These are phyloP conservation scores for Acronicta aceris DNA, from an alignment of 2,888 invertebrate species.

Conservation along the genomic window DNA sequence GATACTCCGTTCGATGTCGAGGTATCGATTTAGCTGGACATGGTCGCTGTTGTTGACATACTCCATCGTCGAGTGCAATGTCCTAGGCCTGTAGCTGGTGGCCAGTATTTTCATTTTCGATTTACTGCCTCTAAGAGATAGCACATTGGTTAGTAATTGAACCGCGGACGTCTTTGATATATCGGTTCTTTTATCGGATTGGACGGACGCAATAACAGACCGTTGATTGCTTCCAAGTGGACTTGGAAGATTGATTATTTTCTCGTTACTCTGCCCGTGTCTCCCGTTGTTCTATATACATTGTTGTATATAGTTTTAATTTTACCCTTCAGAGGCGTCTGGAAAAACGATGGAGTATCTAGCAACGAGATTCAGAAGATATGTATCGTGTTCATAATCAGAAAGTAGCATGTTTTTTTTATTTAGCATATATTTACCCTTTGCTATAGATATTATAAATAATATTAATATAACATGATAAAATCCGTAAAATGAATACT, in stretches of 20 bases:
- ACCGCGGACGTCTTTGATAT: slow-evolving; percentile 88
- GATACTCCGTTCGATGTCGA: slow-evolving; percentile 19
- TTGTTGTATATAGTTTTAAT: slow-evolving; percentile 53
- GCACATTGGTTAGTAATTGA: slow-evolving; percentile 86
- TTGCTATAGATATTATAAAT: no score
- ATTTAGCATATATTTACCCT: no score
- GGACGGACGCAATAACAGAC: slow-evolving; percentile 88
- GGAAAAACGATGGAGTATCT: slow-evolving; percentile 12
- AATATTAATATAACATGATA: no score
- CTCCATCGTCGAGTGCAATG: slow-evolving; percentile 59
- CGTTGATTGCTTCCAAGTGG: slow-evolving; percentile 89
- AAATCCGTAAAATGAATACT: no score
- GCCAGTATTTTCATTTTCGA: slow-evolving; percentile 79
- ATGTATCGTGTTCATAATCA: background rate
- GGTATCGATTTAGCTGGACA: slow-evolving; percentile 61
- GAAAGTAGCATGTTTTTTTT: no score
- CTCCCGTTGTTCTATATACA: slow-evolving; percentile 73
- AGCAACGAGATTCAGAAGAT: background rate
- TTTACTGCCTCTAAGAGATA: slow-evolving; percentile 83
- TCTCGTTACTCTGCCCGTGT: slow-evolving; percentile 78
- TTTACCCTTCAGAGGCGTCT: slow-evolving; percentile 32
- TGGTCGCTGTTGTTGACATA: slow-evolving; percentile 70
- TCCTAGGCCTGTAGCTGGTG: slow-evolving; percentile 68
- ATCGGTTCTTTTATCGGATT: slow-evolving; percentile 88
- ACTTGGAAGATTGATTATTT: slow-evolving; percentile 88